These are phyloP conservation scores for Pachypeltis micranthus DNA, from an alignment of 1,140 invertebrate genomes.

Conservation along the genomic window DNA sequence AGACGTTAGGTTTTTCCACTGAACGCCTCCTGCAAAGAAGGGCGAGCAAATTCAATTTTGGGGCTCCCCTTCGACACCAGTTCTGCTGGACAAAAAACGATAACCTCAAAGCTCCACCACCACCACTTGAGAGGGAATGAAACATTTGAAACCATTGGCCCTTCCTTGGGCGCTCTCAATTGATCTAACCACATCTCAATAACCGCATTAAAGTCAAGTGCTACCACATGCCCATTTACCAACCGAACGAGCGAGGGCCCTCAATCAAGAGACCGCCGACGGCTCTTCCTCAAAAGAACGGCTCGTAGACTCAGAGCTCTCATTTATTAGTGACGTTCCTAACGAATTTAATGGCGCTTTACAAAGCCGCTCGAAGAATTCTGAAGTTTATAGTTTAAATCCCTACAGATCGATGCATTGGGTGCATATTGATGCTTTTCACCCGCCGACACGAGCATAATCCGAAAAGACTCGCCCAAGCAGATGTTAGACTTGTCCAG, in stretches of 20 bases:
- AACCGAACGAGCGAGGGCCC: not conserved
- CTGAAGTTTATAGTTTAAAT: no score
- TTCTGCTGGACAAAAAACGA: not conserved
- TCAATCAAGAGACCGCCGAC: not conserved
- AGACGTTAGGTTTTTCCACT: no score
- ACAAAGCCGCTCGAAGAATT: no score
- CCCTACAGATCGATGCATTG: no score
- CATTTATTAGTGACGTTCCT: no score
- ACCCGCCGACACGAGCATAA: no score
- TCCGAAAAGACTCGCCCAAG: no score
- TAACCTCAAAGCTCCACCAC: not conserved
- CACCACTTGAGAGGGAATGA: not conserved
- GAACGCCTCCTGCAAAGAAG: not conserved
- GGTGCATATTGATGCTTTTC: no score
- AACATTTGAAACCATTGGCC: conserved; percentile 8
- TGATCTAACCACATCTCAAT: conserved; percentile 8
- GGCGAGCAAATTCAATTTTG: conserved; percentile 2
- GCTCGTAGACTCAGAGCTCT: no score
- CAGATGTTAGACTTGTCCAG: no score
- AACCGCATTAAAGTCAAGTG: conserved; percentile 9
- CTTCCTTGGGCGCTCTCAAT: not conserved
- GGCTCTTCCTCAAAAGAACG: not conserved
- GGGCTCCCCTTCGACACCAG: not conserved
- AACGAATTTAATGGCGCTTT: no score
- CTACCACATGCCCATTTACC: conserved; percentile 3